Evolutionary conservation across 2,113 vertebrate species (phyloP), one percentile per base, ranked within the genome.

Genomic region (Centropus bengalensis): DNA sequence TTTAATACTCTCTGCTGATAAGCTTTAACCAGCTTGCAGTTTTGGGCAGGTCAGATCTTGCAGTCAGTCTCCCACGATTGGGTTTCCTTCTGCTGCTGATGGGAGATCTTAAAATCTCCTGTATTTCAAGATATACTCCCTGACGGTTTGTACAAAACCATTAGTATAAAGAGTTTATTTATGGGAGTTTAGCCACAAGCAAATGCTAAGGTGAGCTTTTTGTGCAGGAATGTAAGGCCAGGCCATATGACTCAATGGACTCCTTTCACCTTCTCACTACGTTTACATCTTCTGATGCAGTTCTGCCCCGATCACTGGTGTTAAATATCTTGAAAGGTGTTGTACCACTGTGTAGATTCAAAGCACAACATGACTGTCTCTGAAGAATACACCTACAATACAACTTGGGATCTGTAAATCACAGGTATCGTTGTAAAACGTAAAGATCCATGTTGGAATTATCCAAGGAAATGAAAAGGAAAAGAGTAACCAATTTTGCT

Each of bases 81-180:
- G 49, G 38, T 77, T 96, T 91, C 77, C 75, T 82, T 82, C 59
- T 68, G 59, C 45, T 74, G 75, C 56, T 88, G 71, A 96, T 21
- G 73, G 80, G 79, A 86, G 76, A 77, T 94, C 68, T 95, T 94
- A 80, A 91, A 86, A 89, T 86, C 93, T 91, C 79, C 59, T 1
- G 23, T 26, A 21, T 58, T 70, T 49, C 73, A 64, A 79, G 67
- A 74, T 54, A 93, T 45, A 66, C 54, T 73, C 62, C 83, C 86
- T 78, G 75, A 87, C 89, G 82, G 67, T 91, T 82, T 82, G 86
- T 91, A 94, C 68, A 75, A 91, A 91, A 33, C 52, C 38, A 26
- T 94, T 86, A 71, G 62, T 30, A 51, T 49, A 58, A 93, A 88
- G 71, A 40, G 71, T 71, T 82, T 79, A 91, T 94, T 94, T 96